Base-by-base conservation (phyloP, 1,140 invertebrate species). In the Chrysopa pallens region DNA sequence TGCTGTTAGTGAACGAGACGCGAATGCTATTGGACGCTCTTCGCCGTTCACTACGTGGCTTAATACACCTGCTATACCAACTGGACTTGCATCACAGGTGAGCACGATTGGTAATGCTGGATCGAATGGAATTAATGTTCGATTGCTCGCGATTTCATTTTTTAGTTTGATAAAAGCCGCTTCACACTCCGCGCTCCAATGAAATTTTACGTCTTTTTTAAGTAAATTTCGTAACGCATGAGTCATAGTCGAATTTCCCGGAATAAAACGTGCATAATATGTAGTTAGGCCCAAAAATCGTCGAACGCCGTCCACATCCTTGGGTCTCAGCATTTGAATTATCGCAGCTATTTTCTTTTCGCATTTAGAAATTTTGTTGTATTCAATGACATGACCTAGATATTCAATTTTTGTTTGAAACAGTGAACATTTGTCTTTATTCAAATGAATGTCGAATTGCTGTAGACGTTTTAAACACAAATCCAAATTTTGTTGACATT, bases 261-360 rank as follows among this genome's bases (percentile, higher is more conserved):
- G 42, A 12, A 63, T 45, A 40, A 56, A 64, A 29, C 49, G 44
- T 12, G 39, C 39, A 33, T 60, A 64, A 45, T 56, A 57, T 29
- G 52, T 58, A 0, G 58, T 39, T 23, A 65, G 33, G 6, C 56
- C 59, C 1, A 64, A 38, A 38, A 56, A 64, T 15, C 33, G 31
- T 37, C 49, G 17, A 5, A 65, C 28, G 42, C 57, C 43, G 12
- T 12, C 28, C 11, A 52, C 35, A 35, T 54, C 52, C 13, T 15
- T 43, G 23, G 59, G 50, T 36, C 11, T 29, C n/a, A 47, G 47
- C 36, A 50, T 44, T 4, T 54, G 50, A 4, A 15, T 17, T 13
- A 64, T 56, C 2, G 50, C 49, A 8, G 48, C n/a, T 2, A 52
- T 35, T 48, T 52, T 57, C 8, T 49, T 42, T 14, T 40, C 29